Conservation (phyloP, 2,797 vertebrate species). For the Acanthurus leucopareius region DNA sequence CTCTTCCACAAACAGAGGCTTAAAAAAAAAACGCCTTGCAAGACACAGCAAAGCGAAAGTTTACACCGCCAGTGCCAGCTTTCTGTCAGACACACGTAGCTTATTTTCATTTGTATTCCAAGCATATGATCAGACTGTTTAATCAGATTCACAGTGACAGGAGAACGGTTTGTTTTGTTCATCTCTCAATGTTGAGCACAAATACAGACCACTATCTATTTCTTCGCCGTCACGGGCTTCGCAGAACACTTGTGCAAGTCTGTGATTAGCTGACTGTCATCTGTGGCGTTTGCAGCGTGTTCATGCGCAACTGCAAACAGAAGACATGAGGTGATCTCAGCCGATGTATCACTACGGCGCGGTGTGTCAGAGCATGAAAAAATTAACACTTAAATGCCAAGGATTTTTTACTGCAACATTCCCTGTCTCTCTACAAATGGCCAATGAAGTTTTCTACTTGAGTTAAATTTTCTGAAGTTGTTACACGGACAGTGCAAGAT, state of each 20-base stretch:
- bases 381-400: background rate
- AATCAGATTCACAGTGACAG: constrained; percentile 23
- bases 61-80: background rate
- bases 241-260: constrained; percentile 8
- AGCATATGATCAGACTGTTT: constrained; percentile 8
- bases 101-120: constrained; percentile 10
- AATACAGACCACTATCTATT: background rate
- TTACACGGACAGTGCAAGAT: background rate
- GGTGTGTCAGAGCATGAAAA: background rate
- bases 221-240: background rate
- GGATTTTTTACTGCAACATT: background rate
- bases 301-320: constrained; percentile 1
- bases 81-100: background rate
- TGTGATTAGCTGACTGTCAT: background rate
- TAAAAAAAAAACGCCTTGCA: background rate
- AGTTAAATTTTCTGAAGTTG: constrained; percentile 1
- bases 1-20: constrained; percentile 23
- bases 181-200: background rate
- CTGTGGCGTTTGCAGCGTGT: background rate
- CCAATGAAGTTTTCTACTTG: background rate
- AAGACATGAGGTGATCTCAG: background rate
- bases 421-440: background rate
- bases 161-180: background rate
- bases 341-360: background rate
- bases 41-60: background rate